Base-by-base conservation (phyloP, 2,113 vertebrate genomes). In the Rhinichthys klamathensis region DNA sequence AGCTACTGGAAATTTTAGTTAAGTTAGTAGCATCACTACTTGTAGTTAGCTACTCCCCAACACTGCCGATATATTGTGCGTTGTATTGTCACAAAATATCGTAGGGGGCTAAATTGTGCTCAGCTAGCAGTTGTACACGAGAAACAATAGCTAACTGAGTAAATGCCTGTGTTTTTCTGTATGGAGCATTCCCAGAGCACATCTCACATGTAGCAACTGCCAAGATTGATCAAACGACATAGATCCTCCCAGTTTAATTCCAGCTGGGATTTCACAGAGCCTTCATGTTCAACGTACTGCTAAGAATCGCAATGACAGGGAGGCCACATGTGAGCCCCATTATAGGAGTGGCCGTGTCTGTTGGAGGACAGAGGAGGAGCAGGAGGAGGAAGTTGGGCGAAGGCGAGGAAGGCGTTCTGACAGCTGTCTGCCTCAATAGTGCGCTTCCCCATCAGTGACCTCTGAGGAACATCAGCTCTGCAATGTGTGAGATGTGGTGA, bases 341-440 rank as follows among this genome's bases (percentile, higher is more conserved):
- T 58, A 76, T 6, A 80, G 84, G 8, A 86, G 77, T 58, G 69
- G 21, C 58, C 41, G 18, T 80, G 80, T 86, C 67, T 84, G 73
- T 83, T 32, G 18, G 25, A 61, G 84, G 54, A 80, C 63, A 44
- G 81, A 80, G 80, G 73, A 70, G 80, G 84, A 89, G 84, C 73
- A 80, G 67, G 58, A 83, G 63, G 90, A 91, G 91, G 89, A 89
- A 91, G 91, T 89, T 92, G 92, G 92, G 91, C 88, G 79, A 86
- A 86, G 78, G 86, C 91, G 85, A 74, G 65, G 80, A 88, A 93
- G 86, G 89, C 70, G 87, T 91, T 89, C 88, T 93, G 92, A 93
- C 93, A 93, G 89, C 92, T 91, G 89, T 93, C 91, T 90, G 91
- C 92, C 89, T 85, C 67, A 44, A 84, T 87, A 73, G 35, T 63